Evolutionary conservation across 1,140 invertebrate species (phyloP).

Genomic region (Hestina assimilis): DNA sequence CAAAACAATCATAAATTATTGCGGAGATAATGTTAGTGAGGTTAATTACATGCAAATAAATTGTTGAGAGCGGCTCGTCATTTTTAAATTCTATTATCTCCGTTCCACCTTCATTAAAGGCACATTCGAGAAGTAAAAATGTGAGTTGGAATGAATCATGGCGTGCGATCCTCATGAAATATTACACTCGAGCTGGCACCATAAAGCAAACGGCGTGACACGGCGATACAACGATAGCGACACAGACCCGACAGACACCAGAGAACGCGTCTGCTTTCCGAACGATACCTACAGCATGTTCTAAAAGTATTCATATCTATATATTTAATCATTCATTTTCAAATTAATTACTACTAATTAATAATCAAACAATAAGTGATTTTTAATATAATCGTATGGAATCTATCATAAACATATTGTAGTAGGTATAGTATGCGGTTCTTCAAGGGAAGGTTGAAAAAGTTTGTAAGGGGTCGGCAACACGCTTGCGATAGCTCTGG

Average conservation of each 20-base stretch:
- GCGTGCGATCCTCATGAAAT: constrained; percentile 75
- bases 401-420: no score
- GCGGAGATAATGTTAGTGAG: constrained; percentile 7
- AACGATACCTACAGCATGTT: constrained; percentile 56
- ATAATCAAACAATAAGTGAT: no score
- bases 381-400: no score
- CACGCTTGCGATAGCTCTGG: no score
- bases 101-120: constrained; percentile 68
- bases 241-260: constrained; percentile 69
- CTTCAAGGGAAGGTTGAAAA: no score
- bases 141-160: constrained; percentile 72
- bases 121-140: constrained; percentile 70
- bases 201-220: constrained; percentile 76
- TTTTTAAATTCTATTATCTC: constrained; percentile 63
- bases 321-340: not conserved
- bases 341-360: no score
- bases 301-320: not conserved
- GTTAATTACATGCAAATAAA: constrained; percentile 36
- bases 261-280: constrained; percentile 63
- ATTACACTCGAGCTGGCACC: constrained; percentile 75
- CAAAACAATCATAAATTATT: constrained; percentile 3
- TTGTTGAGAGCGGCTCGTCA: constrained; percentile 22
- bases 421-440: no score
- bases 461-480: no score
- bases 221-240: constrained; percentile 76